These are phyloP conservation scores for Gymnobelideus leadbeateri DNA, from an alignment of 2,113 vertebrate species.

Conservation along the genomic window DNA sequence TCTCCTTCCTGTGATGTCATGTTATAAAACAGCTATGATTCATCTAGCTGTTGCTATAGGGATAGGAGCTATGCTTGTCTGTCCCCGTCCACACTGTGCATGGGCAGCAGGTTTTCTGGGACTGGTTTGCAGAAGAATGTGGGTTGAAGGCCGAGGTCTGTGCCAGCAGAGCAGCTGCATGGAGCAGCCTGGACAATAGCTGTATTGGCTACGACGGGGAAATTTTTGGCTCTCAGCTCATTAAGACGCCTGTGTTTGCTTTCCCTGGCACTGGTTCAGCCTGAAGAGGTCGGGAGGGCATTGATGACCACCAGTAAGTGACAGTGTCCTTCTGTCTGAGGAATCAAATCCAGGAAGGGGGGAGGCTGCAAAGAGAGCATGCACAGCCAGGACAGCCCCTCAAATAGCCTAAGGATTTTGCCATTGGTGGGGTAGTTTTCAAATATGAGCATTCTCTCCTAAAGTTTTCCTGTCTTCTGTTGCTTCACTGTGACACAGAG, in stretches of 20 bases:
- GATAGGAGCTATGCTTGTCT: conserved; percentile 67
- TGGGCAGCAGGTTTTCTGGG: conserved; percentile 32
- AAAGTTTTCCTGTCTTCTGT: background rate
- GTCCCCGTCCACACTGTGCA: conserved; percentile 8
- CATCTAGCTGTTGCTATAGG: conserved; percentile 72
- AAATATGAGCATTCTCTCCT: background rate
- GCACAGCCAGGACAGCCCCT: background rate
- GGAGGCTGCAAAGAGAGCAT: background rate
- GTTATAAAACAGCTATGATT: conserved; percentile 13
- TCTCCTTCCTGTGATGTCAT: conserved; percentile 77
- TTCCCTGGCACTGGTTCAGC: conserved; percentile 2
- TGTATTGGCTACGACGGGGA: background rate
- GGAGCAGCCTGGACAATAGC: background rate
- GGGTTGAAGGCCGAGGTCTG: conserved; percentile 28
- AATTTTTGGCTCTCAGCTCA: background rate
- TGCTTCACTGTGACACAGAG: background rate
- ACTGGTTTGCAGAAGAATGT: conserved; percentile 40
- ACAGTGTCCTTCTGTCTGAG: background rate
- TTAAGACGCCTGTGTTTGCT: conserved; percentile 33
- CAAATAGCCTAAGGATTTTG: background rate
- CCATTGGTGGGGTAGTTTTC: background rate
- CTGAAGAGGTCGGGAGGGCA: background rate
- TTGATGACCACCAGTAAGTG: conserved; percentile 47
- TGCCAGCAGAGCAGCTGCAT: conserved; percentile 36
- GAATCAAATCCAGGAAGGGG: background rate